Conservation (phyloP, 2,888 invertebrate genomes). For the Campoletis raptor region DNA sequence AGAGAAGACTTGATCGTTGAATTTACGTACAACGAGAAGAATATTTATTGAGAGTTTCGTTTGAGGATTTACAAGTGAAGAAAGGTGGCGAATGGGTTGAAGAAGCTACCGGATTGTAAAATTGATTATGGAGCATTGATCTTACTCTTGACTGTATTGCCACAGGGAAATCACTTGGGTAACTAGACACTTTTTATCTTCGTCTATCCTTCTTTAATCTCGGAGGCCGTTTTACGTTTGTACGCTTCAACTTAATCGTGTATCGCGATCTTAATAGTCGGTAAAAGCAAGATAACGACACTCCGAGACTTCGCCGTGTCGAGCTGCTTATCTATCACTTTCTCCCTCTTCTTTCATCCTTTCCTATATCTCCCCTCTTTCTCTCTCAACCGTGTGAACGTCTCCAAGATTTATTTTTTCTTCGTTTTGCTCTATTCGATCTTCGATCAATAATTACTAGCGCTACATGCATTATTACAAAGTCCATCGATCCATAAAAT, state of each 20-base stretch:
- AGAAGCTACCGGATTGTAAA: constrained; percentile 64
- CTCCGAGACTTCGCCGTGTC: constrained; percentile 39
- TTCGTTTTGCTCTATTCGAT: constrained; percentile 25
- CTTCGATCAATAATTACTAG: constrained; percentile 53
- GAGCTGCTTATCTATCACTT: constrained; percentile 31
- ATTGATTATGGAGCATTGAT: constrained; percentile 56
- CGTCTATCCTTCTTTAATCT: constrained; percentile 42
- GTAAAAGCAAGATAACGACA: constrained; percentile 65
- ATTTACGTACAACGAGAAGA: constrained; percentile 59
- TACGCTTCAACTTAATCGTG: constrained; percentile 57
- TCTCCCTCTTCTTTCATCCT: constrained; percentile 9
- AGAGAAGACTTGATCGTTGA: constrained; percentile 33
- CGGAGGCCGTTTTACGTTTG: constrained; percentile 25
- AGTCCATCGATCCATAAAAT: constrained; percentile 3
- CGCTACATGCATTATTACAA: constrained; percentile 24
- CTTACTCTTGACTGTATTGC: constrained; percentile 29
- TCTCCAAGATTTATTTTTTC: constrained; percentile 47
- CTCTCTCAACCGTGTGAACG: constrained; percentile 42
- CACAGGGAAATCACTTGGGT: constrained; percentile 46
- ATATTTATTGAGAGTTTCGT: constrained; percentile 59
- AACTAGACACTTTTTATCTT: constrained; percentile 46
- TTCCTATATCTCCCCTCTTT: neutral
- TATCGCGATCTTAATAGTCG: constrained; percentile 66
- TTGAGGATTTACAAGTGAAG: constrained; percentile 39
- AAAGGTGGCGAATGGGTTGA: constrained; percentile 42